phyloP scores from a whole-genome alignment of 1,140 invertebrate genomes.

The Cataglyphis hispanica region DNA sequence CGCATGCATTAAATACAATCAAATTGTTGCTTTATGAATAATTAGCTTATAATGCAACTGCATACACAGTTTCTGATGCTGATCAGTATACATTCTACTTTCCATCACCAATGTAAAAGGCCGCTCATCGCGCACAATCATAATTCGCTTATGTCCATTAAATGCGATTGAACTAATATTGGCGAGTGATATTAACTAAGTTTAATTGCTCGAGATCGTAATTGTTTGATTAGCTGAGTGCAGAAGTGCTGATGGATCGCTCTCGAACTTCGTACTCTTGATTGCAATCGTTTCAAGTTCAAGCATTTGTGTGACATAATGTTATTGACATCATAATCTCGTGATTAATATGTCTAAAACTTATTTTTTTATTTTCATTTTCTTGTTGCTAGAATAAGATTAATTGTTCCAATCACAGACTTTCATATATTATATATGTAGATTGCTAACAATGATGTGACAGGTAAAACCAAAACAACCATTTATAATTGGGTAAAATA shows the following conservation, averaged over 20 bases:
- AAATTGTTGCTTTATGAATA: neutral
- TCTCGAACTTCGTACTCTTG: slow-evolving; percentile 32
- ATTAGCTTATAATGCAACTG: slow-evolving; percentile 31
- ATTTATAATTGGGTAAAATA: too few species aligned
- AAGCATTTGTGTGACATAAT: slow-evolving; percentile 11
- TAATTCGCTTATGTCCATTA: slow-evolving; percentile 62
- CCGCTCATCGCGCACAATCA: slow-evolving; percentile 42
- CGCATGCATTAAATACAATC: neutral
- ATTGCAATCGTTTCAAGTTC: slow-evolving; percentile 40
- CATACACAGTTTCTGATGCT: slow-evolving; percentile 52
- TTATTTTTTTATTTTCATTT: neutral
- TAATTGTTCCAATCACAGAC: too few species aligned
- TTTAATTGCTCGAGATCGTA: slow-evolving; percentile 50
- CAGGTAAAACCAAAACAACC: too few species aligned
- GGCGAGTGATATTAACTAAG: slow-evolving; percentile 63
- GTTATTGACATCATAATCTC: neutral
- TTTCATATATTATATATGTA: too few species aligned
- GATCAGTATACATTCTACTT: slow-evolving; percentile 11
- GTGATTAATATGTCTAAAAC: neutral
- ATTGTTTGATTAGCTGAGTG: slow-evolving; percentile 68
- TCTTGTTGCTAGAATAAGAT: neutral
- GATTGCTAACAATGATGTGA: too few species aligned
- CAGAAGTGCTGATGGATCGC: slow-evolving; percentile 57
- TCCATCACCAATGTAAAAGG: slow-evolving; percentile 48
- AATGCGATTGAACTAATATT: slow-evolving; percentile 66